Base-by-base conservation (phyloP, 2,113 vertebrate genomes). In the human (Homo sapiens) region DNA sequence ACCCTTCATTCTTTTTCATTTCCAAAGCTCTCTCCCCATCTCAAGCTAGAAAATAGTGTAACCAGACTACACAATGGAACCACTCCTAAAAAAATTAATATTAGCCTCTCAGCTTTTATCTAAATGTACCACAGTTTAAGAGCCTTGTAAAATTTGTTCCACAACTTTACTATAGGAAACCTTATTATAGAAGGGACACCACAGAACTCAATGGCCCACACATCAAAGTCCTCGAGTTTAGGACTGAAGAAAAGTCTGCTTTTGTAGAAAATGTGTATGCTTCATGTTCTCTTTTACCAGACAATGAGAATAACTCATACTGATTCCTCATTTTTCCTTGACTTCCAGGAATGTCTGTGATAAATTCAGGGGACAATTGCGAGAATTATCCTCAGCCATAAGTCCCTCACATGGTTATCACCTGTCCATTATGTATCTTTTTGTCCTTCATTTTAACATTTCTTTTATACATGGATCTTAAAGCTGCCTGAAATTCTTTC, bases 381-480 rank as follows among this genome's bases (percentile, higher is more conserved):
- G 92, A 76, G 87, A 90, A 81, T 72, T 84, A 7, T 81, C 52
- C 52, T 70, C 80, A 43, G 30, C 27, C 27, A 11, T 32, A 88
- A 72, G 40, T 23, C 12, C 52, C 89, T 64, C 30, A 43, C 32
- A 61, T 2, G 66, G 2, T 72, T 66, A 89, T 30, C 72, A 85
- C 52, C 40, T 59, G 8, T 70, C 64, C 22, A 57, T 66, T 45
- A 79, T 8, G 22, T 0, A 70, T 50, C 32, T 87, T 73, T 87
- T 45, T 48, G 16, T 80, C 94, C 25, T 78, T 96, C 45, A 43
- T 72, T 23, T 90, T 96, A 81, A 78, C 10, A 66, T 55, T 89
- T 84, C 18, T 78, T 87, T 96, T 66, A 87, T n/a, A 89, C 2
- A 72, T 52, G 17, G n/a, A 79, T 59, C 83, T 97, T 87, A 66